phyloP scores from a whole-genome alignment of 2,113 vertebrate species.

The Alethe diademata region DNA sequence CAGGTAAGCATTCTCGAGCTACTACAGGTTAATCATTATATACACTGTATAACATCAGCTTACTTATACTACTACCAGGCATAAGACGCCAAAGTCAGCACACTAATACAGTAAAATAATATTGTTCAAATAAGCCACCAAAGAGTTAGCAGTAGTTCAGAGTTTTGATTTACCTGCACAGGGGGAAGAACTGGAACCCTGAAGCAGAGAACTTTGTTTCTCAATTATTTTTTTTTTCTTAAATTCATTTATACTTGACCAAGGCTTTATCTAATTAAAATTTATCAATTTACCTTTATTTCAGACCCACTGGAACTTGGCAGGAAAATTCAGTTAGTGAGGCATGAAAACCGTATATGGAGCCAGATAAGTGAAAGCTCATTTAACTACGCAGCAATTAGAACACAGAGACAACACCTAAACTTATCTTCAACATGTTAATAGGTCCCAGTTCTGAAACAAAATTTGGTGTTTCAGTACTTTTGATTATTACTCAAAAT shows the following conservation, averaged over 20 bases:
- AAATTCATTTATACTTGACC: background rate
- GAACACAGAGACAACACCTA: background rate
- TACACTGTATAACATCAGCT: background rate
- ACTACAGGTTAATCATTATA: constrained; percentile 49
- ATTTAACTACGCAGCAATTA: background rate
- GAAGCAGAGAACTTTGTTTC: background rate
- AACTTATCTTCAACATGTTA: background rate
- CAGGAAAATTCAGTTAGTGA: background rate
- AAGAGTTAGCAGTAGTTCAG: background rate
- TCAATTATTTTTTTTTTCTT: background rate
- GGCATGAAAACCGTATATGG: background rate
- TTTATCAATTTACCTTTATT: background rate
- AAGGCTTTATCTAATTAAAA: background rate
- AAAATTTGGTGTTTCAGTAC: background rate
- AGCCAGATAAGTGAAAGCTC: background rate
- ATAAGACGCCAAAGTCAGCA: background rate
- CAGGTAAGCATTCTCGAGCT: background rate
- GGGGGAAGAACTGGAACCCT: background rate
- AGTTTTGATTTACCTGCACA: background rate
- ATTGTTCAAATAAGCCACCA: background rate
- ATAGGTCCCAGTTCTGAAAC: background rate
- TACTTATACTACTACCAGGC: background rate
- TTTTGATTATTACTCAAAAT: background rate
- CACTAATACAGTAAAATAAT: background rate
- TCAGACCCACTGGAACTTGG: background rate